Conservation (phyloP, 2,797 vertebrate genomes). For the Pitangus sulphuratus region DNA sequence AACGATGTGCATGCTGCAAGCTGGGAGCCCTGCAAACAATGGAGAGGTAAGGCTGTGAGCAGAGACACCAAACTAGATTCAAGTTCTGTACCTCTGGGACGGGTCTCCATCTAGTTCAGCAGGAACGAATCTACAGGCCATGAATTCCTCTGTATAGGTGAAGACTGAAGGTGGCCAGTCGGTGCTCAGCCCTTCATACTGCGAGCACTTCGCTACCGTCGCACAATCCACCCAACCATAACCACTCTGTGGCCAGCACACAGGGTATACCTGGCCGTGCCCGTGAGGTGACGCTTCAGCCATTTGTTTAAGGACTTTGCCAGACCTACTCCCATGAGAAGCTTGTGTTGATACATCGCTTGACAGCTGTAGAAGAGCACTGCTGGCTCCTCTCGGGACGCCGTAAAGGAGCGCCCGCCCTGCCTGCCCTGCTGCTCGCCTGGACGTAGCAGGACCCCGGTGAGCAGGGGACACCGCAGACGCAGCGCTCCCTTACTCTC, state of each 20-base stretch:
- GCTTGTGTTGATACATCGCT: neutral
- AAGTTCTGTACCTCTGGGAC: neutral
- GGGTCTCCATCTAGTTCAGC: neutral
- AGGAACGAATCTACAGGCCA: neutral
- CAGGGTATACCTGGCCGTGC: neutral
- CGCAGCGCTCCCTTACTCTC: neutral
- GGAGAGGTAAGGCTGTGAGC: neutral
- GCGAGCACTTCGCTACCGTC: neutral
- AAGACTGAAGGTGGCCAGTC: neutral
- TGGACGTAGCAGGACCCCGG: neutral
- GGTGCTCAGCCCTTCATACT: fast-evolving
- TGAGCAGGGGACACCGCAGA: fast-evolving
- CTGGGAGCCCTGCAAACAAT: neutral
- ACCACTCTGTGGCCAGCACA: fast-evolving
- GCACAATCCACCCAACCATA: neutral
- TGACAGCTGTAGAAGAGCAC: neutral
- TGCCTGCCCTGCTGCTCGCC: neutral
- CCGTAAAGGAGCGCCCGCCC: neutral
- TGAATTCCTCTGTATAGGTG: neutral
- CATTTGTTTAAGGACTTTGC: neutral
- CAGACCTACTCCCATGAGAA: neutral
- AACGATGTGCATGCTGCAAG: neutral
- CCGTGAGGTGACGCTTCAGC: neutral
- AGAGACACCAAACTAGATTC: neutral
- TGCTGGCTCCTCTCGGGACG: neutral